Percentiles rank a stretch among this genome's conserved stretches.
Conservation (phyloP, 2,888 invertebrate species). For the Tyria jacobaeae region DNA sequence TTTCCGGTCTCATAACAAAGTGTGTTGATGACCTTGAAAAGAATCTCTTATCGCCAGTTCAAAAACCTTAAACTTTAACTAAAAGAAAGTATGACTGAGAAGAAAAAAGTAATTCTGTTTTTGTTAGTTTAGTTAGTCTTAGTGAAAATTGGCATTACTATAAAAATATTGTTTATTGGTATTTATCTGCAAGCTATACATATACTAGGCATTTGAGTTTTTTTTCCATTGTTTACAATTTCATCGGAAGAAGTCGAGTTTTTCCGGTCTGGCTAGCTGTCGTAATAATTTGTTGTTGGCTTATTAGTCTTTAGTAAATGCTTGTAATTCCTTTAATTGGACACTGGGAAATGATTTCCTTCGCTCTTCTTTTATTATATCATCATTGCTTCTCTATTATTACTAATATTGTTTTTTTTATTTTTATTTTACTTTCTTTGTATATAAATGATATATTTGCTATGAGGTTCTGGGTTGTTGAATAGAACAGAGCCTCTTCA, state of each 20-base stretch:
- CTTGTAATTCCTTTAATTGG: conserved; percentile 32
- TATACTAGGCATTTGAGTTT: conserved; percentile 38
- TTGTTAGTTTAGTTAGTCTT: too few relatives aligned
- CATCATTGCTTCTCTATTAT: background rate
- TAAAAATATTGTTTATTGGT: background rate
- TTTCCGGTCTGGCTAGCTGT: conserved; percentile 70
- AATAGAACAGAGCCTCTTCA: too few relatives aligned
- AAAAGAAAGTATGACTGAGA: too few relatives aligned
- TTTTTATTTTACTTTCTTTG: background rate
- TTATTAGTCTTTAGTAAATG: conserved; percentile 37
- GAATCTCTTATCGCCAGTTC: too few relatives aligned
- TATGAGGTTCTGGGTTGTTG: too few relatives aligned
- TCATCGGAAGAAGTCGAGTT: conserved; percentile 70
- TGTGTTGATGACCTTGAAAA: too few relatives aligned
- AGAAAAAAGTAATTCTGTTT: too few relatives aligned
- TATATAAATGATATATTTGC: too few relatives aligned
- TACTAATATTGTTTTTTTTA: background rate
- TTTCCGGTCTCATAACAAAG: too few relatives aligned
- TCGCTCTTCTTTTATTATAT: background rate
- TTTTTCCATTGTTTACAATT: conserved; percentile 69
- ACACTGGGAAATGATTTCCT: conserved; percentile 4
- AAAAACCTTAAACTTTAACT: too few relatives aligned
- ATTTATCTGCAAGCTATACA: conserved; percentile 35
- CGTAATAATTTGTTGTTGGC: conserved; percentile 44
- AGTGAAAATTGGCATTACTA: background rate